Evolutionary conservation across 2,888 invertebrate species (phyloP).

Genomic region (Zygogramma bicolorata): DNA sequence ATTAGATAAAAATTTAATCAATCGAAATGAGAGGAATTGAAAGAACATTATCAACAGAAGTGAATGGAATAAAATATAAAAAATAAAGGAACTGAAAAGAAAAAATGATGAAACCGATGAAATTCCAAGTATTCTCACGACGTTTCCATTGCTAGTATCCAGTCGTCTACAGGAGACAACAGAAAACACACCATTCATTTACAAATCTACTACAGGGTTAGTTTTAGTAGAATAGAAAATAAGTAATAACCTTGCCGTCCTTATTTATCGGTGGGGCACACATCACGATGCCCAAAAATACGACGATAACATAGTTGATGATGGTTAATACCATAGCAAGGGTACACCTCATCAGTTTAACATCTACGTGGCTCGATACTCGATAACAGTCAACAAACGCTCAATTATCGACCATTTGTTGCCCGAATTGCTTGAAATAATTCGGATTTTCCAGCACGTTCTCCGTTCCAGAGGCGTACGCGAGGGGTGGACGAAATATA

Average conservation of each 20-base stretch:
- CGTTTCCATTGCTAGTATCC: no score
- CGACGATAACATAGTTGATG: constrained; percentile 28
- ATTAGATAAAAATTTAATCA: no score
- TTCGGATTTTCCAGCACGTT: neutral
- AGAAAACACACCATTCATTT: no score
- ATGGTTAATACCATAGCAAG: constrained; percentile 10
- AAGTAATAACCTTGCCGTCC: constrained; percentile 36
- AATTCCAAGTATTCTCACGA: no score
- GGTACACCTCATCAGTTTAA: neutral
- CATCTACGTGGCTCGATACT: neutral
- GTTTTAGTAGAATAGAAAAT: neutral
- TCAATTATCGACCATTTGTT: neutral
- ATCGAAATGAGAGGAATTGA: no score
- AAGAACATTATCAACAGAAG: no score
- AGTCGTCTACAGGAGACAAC: no score
- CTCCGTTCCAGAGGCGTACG: constrained; percentile 3
- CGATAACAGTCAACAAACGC: neutral
- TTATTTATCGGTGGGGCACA: constrained; percentile 28
- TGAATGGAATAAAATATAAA: no score
- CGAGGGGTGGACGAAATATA: neutral
- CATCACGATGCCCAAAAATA: constrained; percentile 35
- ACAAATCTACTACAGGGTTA: no score
- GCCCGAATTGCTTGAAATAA: constrained; percentile 2
- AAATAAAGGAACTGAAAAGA: no score
- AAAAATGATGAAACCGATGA: no score